Conservation (phyloP, 2,113 vertebrate species). For the Crocuta crocuta region DNA sequence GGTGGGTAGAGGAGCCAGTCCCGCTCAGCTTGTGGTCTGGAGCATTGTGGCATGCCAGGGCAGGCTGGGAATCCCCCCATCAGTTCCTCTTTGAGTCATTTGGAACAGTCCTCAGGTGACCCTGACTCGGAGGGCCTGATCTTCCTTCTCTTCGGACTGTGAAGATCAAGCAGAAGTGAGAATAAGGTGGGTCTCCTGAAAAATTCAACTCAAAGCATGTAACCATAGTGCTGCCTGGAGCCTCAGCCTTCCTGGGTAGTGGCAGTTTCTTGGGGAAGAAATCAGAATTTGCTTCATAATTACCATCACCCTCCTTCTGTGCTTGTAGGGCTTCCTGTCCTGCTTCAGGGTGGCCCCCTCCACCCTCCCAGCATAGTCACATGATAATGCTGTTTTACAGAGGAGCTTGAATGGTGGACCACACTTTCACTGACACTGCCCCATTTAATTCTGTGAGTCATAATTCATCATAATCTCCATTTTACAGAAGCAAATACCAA, state of each 20-base stretch:
- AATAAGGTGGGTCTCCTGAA: background rate
- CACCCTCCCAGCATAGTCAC: background rate
- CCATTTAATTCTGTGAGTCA: background rate
- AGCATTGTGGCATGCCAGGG: conserved; percentile 24
- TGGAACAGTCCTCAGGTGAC: conserved; percentile 28
- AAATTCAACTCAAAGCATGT: background rate
- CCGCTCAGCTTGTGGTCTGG: conserved; percentile 31
- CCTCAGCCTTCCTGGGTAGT: background rate
- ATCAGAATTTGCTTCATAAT: background rate
- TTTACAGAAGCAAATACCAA: background rate
- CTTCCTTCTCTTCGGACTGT: background rate
- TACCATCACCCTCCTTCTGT: background rate
- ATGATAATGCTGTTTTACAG: background rate
- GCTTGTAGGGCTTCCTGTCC: background rate
- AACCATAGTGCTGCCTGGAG: background rate
- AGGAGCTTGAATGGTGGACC: background rate
- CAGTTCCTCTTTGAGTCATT: conserved; percentile 61
- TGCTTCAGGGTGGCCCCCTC: background rate
- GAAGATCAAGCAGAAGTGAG: conserved; percentile 69
- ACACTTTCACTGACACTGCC: background rate
- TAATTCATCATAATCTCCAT: background rate
- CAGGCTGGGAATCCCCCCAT: conserved; percentile 34
- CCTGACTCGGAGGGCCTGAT: conserved; percentile 17
- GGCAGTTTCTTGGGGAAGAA: background rate
- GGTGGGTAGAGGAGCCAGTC: background rate